Evolutionary conservation across 2,888 invertebrate species (phyloP), one percentile per base, ranked within the genome.

Genomic region (Mamestra brassicae): DNA sequence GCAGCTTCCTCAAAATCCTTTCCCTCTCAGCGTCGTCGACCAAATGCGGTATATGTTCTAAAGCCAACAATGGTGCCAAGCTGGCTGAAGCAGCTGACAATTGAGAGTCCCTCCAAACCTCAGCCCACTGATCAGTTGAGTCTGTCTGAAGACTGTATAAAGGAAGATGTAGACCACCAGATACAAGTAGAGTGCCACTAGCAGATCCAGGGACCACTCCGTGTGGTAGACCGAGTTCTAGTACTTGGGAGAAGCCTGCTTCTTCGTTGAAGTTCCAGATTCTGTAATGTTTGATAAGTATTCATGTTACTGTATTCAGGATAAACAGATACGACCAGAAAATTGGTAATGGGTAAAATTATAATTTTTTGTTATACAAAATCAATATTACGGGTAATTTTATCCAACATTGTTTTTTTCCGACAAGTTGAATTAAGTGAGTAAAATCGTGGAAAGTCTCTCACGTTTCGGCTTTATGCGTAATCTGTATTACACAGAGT

Each of bases 251-350:
- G 89, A 97, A 97, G 0, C 97, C 97, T 0, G 97, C 97, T 91
- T 97, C 97, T 89, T 97, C 97, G 88, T 97, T 97, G 93, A 97
- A 97, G 89, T 97, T 97, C 97, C 97, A 97, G 77, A 97, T 97
- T 89, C 97, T 97, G 93, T 62, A 95, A 93, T 13, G n/a, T 26
- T 26, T 6, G 1, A 55, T 54, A 13, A 26, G 26, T n/a, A 15
- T 13, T 62, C 6, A 2, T 38, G 3, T 15, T 15, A 42, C 0
- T 10, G n/a, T 11, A 38, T 5, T 3, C 26, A 36, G 26, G 13
- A 57, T 11, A 57, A 57, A 55, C 1, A 57, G 11, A 3, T 4
- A 26, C 4, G 10, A 11, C 26, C 13, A 50, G 11, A 13, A 13
- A 45, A 45, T 10, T 11, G 4, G 8, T 45, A 6, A 45, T 6